Conservation (phyloP, 2,888 invertebrate species). For the Notocelia uddmanniana region DNA sequence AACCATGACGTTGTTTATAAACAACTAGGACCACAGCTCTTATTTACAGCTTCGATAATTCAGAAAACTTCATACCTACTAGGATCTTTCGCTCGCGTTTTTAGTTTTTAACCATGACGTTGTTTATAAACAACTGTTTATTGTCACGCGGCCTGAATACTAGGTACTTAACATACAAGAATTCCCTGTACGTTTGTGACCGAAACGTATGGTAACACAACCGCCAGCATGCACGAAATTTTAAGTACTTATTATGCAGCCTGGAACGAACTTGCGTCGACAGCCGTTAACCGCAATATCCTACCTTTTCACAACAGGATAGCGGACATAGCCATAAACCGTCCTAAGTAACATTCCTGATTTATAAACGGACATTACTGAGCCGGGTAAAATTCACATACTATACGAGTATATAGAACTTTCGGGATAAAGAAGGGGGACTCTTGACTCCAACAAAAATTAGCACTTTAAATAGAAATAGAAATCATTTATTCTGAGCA, state of each 20-base stretch:
- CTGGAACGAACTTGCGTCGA: conserved; percentile 47
- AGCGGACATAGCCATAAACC: not conserved
- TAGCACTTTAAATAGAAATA: too few species aligned
- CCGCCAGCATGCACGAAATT: conserved; percentile 51
- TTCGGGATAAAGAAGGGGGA: too few species aligned
- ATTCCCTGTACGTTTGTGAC: conserved; percentile 49
- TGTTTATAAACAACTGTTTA: conserved; percentile 31
- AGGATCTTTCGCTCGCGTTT: too few species aligned
- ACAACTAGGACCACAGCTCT: too few species aligned
- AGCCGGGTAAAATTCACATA: too few species aligned
- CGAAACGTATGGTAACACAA: conserved; percentile 54
- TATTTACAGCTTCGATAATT: too few species aligned
- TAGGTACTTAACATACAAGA: conserved; percentile 11
- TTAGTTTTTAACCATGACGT: not conserved
- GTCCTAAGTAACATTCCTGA: too few species aligned
- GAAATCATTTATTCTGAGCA: too few species aligned
- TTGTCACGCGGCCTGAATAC: conserved; percentile 15
- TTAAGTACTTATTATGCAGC: conserved; percentile 50
- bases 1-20: not conserved
- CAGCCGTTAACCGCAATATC: conserved; percentile 31
- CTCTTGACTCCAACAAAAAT: too few species aligned
- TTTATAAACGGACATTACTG: too few species aligned
- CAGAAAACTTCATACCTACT: too few species aligned
- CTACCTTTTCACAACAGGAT: conserved; percentile 15
- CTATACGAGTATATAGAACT: too few species aligned